phyloP scores from a whole-genome alignment of 2,797 vertebrate genomes.

The Prunella strophiata region DNA sequence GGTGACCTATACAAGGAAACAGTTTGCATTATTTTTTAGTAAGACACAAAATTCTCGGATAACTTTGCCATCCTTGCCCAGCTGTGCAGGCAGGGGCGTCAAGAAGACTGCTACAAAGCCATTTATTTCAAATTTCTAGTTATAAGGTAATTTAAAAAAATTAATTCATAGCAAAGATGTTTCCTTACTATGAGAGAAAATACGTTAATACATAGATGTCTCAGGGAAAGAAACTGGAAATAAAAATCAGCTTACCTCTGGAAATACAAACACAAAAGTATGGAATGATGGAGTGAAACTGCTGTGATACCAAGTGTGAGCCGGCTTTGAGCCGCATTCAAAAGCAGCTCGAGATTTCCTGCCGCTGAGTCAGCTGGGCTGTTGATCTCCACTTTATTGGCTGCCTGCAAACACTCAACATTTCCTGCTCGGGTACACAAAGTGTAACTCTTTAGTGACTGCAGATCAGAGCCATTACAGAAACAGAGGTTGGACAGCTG shows the following conservation, averaged over 20 bases:
- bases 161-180: not conserved
- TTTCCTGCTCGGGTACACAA: not conserved
- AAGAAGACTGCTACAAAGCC: not conserved
- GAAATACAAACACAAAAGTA: accelerated
- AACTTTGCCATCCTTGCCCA: not conserved
- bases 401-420: not conserved
- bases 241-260: slow-evolving; percentile 45
- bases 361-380: not conserved
- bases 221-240: not conserved
- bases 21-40: not conserved
- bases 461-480: not conserved
- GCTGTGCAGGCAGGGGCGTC: not conserved
- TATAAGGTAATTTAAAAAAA: not conserved
- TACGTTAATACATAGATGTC: not conserved
- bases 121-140: not conserved
- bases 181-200: not conserved
- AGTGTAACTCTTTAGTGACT: slow-evolving; percentile 53
- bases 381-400: slow-evolving; percentile 32
- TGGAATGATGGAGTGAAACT: not conserved
- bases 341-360: not conserved
- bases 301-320: not conserved
- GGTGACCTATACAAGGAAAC: not conserved
- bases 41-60: not conserved
- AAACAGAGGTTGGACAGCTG: not conserved
- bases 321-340: not conserved